Percentiles rank a stretch among this genome's conserved stretches.
Evolutionary conservation across 2,797 vertebrate species (phyloP).

Genomic region (Enteromius radiatus): DNA sequence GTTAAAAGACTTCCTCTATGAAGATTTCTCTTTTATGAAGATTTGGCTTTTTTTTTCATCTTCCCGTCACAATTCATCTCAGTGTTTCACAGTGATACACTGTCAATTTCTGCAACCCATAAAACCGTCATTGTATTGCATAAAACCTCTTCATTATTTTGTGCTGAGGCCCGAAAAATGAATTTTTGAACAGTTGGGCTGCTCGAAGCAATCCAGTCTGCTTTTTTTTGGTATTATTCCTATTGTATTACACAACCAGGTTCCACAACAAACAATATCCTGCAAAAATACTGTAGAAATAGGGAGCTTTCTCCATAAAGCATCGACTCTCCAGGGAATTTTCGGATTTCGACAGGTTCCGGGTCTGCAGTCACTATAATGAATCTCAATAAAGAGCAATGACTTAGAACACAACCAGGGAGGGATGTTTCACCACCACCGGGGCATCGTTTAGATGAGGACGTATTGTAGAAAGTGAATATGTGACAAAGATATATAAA

Average conservation of each 20-base stretch:
- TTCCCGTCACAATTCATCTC: conserved; percentile 48
- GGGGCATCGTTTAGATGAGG: conserved; percentile 33
- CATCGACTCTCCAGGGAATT: conserved; percentile 14
- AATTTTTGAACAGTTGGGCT: conserved; percentile 7
- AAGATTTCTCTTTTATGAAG: conserved; percentile 49
- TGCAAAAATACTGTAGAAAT: neutral
- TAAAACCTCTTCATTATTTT: conserved; percentile 50
- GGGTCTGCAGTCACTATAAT: conserved; percentile 25
- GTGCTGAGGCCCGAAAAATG: conserved; percentile 9
- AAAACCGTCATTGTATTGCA: conserved; percentile 40
- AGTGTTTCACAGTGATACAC: conserved; percentile 27
- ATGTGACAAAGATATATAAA: conserved; percentile 31
- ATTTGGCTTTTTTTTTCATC: conserved; percentile 44
- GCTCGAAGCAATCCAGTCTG: conserved; percentile 9
- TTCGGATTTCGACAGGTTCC: conserved; percentile 35
- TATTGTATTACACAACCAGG: conserved; percentile 20
- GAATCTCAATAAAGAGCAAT: conserved; percentile 47
- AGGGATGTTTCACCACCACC: conserved; percentile 37
- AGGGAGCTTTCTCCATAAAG: neutral
- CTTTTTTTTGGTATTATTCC: neutral
- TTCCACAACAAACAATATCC: conserved; percentile 23
- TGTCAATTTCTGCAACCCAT: conserved; percentile 2
- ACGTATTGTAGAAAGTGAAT: conserved; percentile 7
- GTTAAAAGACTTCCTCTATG: conserved; percentile 35
- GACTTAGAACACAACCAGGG: conserved; percentile 34